Evolutionary conservation across 2,113 vertebrate species (phyloP), one percentile per base, ranked within the genome.

Genomic region (Paedocypris sp.): DNA sequence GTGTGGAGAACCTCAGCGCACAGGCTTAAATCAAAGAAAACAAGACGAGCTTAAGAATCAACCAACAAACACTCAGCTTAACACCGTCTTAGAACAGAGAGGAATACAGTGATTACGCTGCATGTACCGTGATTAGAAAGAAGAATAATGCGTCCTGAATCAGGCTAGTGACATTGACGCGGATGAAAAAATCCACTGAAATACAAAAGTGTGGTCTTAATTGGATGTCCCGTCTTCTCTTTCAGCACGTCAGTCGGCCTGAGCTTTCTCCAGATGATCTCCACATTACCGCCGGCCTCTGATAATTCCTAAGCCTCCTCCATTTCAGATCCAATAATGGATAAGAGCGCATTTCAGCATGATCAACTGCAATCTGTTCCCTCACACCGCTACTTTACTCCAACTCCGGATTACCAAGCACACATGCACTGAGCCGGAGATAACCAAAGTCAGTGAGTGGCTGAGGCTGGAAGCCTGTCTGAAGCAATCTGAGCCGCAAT

Each of bases 241-340:
- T 67, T 74, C 61, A 61, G 72, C 70, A 71, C 67, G 71, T 69
- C 71, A 81, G 66, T 59, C 60, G 75, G 76, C 75, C 62, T 48
- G 35, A 77, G 73, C 60, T 80, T 77, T 76, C 87, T 77, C 84
- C 78, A 82, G 88, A 86, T 90, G 89, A 92, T 91, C 90, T 90
- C 85, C 88, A 92, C 89, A 91, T 91, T 91, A 91, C 91, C 83
- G 77, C 82, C 85, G 81, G 85, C 88, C 84, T 87, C 85, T 87
- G 90, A 90, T 92, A 89, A 90, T 94, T 92, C 88, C 87, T 91
- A 94, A 91, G 88, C 87, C 86, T 91, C 86, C 87, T 89, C 90
- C 81, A 90, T 88, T 88, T 86, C 85, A 88, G 89, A 97, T 90
- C 89, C 85, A 90, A 86, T 90, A 90, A 89, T 83, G 85, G 88